Evolutionary conservation across 2,888 invertebrate genomes (phyloP), one percentile per base, ranked within the genome.

Genomic region (Cheilosia soror): DNA sequence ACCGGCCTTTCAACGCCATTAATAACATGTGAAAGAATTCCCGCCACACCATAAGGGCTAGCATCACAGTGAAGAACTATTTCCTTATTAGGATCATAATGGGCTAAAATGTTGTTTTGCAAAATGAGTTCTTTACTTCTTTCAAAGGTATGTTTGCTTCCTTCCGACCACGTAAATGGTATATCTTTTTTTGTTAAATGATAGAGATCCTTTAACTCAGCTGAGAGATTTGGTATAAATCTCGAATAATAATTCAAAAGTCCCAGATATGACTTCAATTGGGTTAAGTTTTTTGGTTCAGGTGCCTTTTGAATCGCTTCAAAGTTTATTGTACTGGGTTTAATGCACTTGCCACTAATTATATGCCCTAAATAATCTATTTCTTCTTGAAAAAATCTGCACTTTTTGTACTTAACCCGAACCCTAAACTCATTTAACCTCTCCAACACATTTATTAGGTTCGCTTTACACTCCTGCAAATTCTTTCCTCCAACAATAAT

Each of bases 341-440:
- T 58, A 6, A 42, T 42, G 2, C 37, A 20, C 9, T 58, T n/a
- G 2, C 5, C 42, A 5, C 33, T 40, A 6, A 60, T 42, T 13
- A 27, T 5, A 6, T 27, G 37, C 2, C 42, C 37, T 13, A 40
- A 40, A 5, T 60, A 40, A 2, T 40, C 5, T n/a, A 60, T 40
- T 58, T 58, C 20, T 27, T 60, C 15, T 42, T 58, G 20, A 20
- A 58, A 40, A 60, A 60, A 60, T n/a, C 25, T 4, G 5, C 60
- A 60, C 15, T 42, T 42, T 2, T 58, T n/a, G 5, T 40, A 42
- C 11, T 42, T 60, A 42, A 60, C 60, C 1, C 40, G 20, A 0
- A 42, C 27, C 9, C n/a, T 13, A 60, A 11, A 60, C 13, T 6
- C 9, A 13, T 25, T 42, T 13, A 42, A 42, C n/a, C 42, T 13